phyloP scores from a whole-genome alignment of 1,140 invertebrate genomes.

The Capitella teleta region DNA sequence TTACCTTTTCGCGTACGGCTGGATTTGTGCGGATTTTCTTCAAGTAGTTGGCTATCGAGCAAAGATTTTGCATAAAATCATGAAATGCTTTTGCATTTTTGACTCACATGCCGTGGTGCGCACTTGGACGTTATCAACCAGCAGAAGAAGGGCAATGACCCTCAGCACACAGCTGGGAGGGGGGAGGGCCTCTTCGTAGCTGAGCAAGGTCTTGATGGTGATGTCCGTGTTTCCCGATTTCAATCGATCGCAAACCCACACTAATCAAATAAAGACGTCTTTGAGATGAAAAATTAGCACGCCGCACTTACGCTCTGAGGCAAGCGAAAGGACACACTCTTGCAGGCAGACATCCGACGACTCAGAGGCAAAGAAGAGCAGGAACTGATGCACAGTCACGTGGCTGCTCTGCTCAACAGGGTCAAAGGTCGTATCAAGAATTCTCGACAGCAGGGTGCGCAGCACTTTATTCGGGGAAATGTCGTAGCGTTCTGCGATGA shows the following conservation, averaged over 20 bases:
- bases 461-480: constrained; percentile 25
- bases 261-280: constrained; percentile 17
- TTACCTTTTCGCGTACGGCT: no score
- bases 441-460: neutral
- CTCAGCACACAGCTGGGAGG: constrained; percentile 26
- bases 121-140: constrained; percentile 26
- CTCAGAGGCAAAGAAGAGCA: neutral
- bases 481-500: constrained; percentile 24
- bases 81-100: neutral
- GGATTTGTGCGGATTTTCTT: no score
- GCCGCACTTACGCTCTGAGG: neutral
- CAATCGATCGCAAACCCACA: constrained; percentile 28
- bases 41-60: no score
- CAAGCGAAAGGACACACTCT: neutral
- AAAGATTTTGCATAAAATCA: constrained; percentile 1
- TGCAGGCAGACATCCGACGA: neutral
- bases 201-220: constrained; percentile 29
- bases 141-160: constrained; percentile 30
- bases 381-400: neutral
- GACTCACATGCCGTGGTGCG: constrained; percentile 28
- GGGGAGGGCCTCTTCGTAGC: constrained; percentile 23
- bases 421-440: neutral
- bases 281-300: neutral
- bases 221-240: constrained; percentile 25
- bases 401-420: neutral